These are phyloP conservation scores for Enteromius anoplus DNA, from an alignment of 2,797 vertebrate species.

Conservation along the genomic window DNA sequence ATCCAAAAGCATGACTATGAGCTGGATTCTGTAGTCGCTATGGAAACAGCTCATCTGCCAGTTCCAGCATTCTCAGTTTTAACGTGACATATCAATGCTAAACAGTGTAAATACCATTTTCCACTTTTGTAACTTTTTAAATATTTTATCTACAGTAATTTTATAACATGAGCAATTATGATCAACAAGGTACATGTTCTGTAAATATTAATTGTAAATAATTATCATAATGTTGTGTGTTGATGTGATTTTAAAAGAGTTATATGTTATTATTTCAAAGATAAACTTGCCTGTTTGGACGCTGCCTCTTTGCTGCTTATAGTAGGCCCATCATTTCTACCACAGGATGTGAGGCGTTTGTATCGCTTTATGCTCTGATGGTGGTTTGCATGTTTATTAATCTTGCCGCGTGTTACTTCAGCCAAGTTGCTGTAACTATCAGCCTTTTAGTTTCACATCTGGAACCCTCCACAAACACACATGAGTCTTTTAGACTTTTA, in stretches of 20 bases:
- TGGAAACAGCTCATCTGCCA: conserved; percentile 40
- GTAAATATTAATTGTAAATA: conserved; percentile 79
- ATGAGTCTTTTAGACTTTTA: conserved; percentile 62
- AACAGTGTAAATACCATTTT: conserved; percentile 68
- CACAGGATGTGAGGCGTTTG: conserved; percentile 32
- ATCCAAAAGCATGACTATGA: conserved; percentile 48
- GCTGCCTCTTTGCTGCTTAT: conserved; percentile 70
- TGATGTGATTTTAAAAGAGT: conserved; percentile 36
- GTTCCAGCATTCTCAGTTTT: conserved; percentile 39
- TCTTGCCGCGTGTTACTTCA: conserved; percentile 31
- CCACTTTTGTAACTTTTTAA: conserved; percentile 56
- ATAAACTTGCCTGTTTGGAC: conserved; percentile 57
- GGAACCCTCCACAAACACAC: conserved; percentile 44
- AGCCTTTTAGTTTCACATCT: conserved; percentile 70
- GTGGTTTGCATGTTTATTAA: conserved; percentile 38
- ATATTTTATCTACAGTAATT: conserved; percentile 66
- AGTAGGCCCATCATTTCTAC: conserved; percentile 72
- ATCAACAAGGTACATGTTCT: conserved; percentile 52
- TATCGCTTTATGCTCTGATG: conserved; percentile 46
- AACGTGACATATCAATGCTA: background rate
- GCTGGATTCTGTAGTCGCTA: conserved; percentile 26
- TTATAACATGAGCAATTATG: conserved; percentile 73
- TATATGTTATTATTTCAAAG: conserved; percentile 53
- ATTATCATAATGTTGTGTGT: conserved; percentile 64
- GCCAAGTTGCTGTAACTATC: conserved; percentile 59